phyloP scores from a whole-genome alignment of 2,888 invertebrate genomes.

The Petrophora chlorosata region DNA sequence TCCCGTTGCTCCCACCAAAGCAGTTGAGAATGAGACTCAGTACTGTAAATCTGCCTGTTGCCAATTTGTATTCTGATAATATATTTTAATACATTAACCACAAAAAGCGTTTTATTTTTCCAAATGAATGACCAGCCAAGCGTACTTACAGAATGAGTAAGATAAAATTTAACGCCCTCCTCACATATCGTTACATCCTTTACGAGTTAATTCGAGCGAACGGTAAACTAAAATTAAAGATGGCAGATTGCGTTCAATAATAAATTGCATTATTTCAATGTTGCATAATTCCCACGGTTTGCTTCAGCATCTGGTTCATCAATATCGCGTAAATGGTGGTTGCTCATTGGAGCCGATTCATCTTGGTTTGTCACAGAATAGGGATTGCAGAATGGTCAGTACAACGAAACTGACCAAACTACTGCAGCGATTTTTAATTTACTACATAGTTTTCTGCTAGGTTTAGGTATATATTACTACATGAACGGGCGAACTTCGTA shows the following conservation, averaged over 20 bases:
- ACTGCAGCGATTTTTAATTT: too few species aligned
- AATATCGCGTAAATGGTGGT: constrained; percentile 32
- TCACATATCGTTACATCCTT: neutral
- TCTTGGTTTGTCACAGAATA: constrained; percentile 22
- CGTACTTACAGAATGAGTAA: too few species aligned
- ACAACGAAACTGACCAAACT: too few species aligned
- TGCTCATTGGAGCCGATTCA: constrained; percentile 31
- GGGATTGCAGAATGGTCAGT: constrained; percentile 1
- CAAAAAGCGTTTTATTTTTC: neutral
- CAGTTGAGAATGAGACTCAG: too few species aligned
- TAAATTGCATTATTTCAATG: constrained; percentile 26
- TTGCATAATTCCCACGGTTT: constrained; percentile 33
- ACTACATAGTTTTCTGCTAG: too few species aligned
- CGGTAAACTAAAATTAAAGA: constrained; percentile 29
- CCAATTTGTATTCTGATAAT: too few species aligned
- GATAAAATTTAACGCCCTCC: neutral
- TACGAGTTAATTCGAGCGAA: constrained; percentile 16
- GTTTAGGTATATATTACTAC: too few species aligned
- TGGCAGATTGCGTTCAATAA: constrained; percentile 22
- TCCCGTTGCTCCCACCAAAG: too few species aligned
- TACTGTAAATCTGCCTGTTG: too few species aligned
- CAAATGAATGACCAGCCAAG: neutral
- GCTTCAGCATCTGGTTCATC: constrained; percentile 24
- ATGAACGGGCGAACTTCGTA: too few species aligned
- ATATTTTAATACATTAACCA: too few species aligned